phyloP scores from a whole-genome alignment of 2,113 vertebrate species.

The Pandion haliaetus region DNA sequence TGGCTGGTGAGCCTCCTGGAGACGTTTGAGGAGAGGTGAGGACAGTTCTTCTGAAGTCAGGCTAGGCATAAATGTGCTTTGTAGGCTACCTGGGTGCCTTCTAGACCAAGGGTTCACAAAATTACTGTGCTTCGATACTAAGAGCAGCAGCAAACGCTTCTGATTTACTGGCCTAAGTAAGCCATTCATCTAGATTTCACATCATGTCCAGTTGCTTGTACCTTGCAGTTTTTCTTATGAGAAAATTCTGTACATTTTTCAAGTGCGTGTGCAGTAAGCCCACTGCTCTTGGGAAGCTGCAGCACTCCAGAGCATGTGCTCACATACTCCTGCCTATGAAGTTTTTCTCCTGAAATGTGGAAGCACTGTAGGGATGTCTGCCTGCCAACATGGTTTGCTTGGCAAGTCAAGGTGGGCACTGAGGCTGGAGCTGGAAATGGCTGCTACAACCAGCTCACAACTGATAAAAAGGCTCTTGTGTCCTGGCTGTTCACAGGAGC shows the following conservation, averaged over 20 bases:
- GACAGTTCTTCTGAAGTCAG: not conserved
- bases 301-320: not conserved
- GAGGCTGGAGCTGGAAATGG: not conserved
- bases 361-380: not conserved
- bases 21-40: conserved; percentile 62
- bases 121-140: not conserved
- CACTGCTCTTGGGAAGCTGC: not conserved
- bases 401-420: not conserved
- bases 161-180: not conserved
- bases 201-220: not conserved
- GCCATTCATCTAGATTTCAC: not conserved
- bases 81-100: not conserved
- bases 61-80: not conserved
- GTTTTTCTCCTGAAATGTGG: not conserved
- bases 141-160: not conserved
- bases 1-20: conserved; percentile 73
- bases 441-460: not conserved
- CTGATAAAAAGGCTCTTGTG: not conserved
- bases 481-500: not conserved
- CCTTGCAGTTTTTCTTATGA: not conserved
- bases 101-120: not conserved
- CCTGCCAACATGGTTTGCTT: not conserved
- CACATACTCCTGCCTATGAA: not conserved
- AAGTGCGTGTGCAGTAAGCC: not conserved
- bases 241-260: not conserved